Evolutionary conservation across 2,888 invertebrate genomes (phyloP), one percentile per base, ranked within the genome.

Genomic region (Chesias legatella): DNA sequence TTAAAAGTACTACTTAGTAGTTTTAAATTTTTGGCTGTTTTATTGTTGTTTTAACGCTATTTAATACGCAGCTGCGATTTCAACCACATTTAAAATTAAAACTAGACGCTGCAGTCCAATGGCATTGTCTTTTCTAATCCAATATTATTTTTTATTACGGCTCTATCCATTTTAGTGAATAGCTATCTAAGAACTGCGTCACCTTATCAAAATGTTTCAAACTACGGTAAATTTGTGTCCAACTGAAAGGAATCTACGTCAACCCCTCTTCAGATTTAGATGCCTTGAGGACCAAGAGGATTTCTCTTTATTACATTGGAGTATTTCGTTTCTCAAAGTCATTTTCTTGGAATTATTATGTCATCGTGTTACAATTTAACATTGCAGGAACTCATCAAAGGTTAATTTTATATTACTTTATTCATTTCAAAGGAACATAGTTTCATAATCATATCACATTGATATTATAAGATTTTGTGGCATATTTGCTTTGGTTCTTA

Each of bases 241-340:
- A 34, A 42, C 36, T 36, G 44, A 42, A 44, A 33, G 33, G 32
- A 40, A 41, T 43, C 40, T 23, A 25, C 37, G 39, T 40, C 43
- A 50, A 32, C 36, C 46, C 43, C 31, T 41, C 48, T 32, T 44
- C 36, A 44, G 43, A 50, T 50, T 50, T 41, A 50, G 46, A 41
- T 50, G 47, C 41, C 41, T 43, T 11, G 32, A 37, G 29, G 31
- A 7, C 27, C 13, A 11, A 20, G 13, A 44, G 17, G 30, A 38
- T 36, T 40, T 26, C 25, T 3, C 13, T 17, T 17, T 17, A 17
- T 17, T 17, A 17, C 13, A 3, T 17, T 17, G 13, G 13, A 17
- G 13, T 17, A 17, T 3, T 17, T 5, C 13, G 3, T 17, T 17
- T 17, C 13, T 17, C 13, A 17, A 17, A 17, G 5, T 3, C 13